Conservation (phyloP, 2,797 vertebrate genomes). For the Sciurus carolinensis region DNA sequence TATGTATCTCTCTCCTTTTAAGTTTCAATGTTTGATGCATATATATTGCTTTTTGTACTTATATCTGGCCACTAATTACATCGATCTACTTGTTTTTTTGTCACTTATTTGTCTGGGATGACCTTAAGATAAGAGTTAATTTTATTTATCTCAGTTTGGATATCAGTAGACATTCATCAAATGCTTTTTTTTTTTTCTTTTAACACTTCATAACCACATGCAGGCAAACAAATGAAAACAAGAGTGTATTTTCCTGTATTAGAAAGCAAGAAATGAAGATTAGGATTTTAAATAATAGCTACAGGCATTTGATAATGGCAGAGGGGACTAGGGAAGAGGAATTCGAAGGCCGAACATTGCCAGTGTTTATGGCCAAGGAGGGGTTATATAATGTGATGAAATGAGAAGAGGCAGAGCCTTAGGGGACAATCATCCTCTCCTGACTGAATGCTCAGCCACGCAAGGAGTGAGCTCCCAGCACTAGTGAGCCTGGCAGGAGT, state of each 20-base stretch:
- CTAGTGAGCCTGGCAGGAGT: conserved; percentile 75
- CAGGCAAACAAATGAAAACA: not conserved
- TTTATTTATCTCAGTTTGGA: conserved; percentile 4
- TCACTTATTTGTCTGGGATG: not conserved
- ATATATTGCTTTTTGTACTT: not conserved
- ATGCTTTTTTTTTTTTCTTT: not conserved
- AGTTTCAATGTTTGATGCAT: not conserved
- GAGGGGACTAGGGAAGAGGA: not conserved
- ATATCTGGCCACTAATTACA: not conserved
- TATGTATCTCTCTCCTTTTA: not conserved
- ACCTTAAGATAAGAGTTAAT: not conserved
- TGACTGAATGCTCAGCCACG: conserved; percentile 78
- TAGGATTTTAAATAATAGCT: not conserved
- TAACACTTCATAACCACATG: not conserved
- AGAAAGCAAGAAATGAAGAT: not conserved
- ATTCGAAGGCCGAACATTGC: not conserved
- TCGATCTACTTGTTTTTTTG: not conserved
- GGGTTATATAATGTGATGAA: conserved; percentile 86
- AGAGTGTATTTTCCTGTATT: not conserved
- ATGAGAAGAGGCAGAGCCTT: conserved; percentile 83
- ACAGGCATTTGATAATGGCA: not conserved
- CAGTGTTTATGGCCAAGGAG: conserved; percentile 72
- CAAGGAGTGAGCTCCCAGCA: conserved; percentile 75
- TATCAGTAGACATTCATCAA: not conserved
- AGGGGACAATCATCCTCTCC: conserved; percentile 82